These are phyloP conservation scores for Macrophya annulata DNA, from an alignment of 2,888 invertebrate genomes.

Conservation along the genomic window DNA sequence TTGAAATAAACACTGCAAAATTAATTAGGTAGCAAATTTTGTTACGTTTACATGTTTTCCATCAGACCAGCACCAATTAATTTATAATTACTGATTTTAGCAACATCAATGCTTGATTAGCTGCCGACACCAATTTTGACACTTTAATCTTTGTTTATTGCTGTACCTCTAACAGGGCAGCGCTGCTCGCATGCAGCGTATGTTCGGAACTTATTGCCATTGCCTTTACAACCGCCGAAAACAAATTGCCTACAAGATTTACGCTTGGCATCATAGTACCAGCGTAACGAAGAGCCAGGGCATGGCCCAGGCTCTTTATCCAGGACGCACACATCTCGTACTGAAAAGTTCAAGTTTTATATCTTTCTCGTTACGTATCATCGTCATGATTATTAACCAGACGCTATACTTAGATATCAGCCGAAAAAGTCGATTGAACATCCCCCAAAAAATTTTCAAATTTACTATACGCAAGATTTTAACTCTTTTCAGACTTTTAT, in stretches of 20 bases:
- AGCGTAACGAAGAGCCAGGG: constrained; percentile 79
- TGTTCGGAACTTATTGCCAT: constrained; percentile 79
- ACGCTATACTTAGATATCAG: neutral
- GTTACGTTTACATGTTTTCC: constrained; percentile 8
- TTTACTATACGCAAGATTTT: neutral
- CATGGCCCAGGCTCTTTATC: constrained; percentile 79
- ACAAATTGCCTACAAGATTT: constrained; percentile 80
- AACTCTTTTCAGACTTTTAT: neutral
- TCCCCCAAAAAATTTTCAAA: neutral
- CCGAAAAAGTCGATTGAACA: neutral
- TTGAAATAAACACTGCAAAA: constrained; percentile 16
- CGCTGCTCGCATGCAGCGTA: constrained; percentile 76
- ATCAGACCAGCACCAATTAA: constrained; percentile 52
- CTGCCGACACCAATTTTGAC: constrained; percentile 56
- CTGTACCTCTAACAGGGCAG: constrained; percentile 74
- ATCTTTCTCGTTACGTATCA: neutral
- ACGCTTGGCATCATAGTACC: constrained; percentile 79
- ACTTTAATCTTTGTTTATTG: constrained; percentile 52
- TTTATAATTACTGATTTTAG: constrained; percentile 20
- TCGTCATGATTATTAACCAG: neutral
- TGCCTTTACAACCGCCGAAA: constrained; percentile 81
- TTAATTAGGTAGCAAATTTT: constrained; percentile 21
- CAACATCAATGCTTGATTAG: constrained; percentile 51
- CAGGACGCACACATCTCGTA: constrained; percentile 74
- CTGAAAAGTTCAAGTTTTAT: constrained; percentile 64